Percentiles rank a stretch among this genome's conserved stretches.
Evolutionary conservation across 2,113 vertebrate species (phyloP).

Genomic region (Eleginops maclovinus): DNA sequence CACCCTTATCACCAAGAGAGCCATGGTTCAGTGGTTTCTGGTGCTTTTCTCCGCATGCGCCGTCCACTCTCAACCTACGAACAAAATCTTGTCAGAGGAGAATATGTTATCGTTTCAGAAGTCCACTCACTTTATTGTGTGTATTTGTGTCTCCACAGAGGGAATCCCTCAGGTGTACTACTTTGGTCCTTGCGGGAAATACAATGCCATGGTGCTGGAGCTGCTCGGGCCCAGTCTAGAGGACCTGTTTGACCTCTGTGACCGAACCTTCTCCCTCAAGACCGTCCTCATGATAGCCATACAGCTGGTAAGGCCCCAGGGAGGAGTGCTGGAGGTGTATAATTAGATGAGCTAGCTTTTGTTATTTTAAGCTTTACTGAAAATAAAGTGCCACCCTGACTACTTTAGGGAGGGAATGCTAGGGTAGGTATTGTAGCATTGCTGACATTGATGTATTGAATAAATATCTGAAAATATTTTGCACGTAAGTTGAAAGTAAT

Average conservation of each 20-base stretch:
- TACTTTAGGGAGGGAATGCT: neutral
- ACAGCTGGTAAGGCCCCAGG: conserved; percentile 90
- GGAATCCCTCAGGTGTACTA: conserved; percentile 99
- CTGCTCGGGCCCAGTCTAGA: conserved; percentile 96
- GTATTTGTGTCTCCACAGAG: conserved; percentile 84
- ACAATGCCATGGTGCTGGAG: conserved; percentile 99
- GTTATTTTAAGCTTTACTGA: neutral
- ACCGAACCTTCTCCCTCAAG: conserved; percentile 97
- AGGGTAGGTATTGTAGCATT: neutral
- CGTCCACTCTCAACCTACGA: neutral
- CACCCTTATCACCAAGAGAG: neutral
- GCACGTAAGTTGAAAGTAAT: neutral
- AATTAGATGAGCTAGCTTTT: neutral
- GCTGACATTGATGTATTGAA: neutral
- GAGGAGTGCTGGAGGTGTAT: neutral
- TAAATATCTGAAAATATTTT: neutral
- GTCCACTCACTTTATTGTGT: conserved; percentile 13
- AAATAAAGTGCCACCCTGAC: neutral
- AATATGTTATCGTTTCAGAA: neutral
- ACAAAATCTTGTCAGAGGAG: neutral
- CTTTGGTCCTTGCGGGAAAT: conserved; percentile 98
- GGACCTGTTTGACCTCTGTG: conserved; percentile 97
- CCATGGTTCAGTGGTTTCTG: conserved; percentile 3
- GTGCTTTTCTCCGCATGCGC: neutral
- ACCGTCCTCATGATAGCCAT: conserved; percentile 99